Percentiles rank a stretch among this genome's conserved stretches.
phyloP scores from a whole-genome alignment of 2,113 vertebrate species.

The Hemiscyllium ocellatum region DNA sequence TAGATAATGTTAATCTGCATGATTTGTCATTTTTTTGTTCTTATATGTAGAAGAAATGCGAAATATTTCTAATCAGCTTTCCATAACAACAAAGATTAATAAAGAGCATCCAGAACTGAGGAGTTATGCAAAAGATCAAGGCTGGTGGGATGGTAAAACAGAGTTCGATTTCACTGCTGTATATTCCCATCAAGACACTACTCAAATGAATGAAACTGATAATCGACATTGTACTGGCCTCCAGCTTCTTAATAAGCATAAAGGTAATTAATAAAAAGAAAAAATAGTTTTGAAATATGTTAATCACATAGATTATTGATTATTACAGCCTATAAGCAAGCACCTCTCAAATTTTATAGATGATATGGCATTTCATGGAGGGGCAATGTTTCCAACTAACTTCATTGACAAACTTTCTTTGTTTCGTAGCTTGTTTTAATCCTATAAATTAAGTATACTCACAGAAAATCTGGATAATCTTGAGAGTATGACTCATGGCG shows the following conservation, averaged over 20 bases:
- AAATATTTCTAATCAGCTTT: constrained; percentile 91
- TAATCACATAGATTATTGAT: background rate
- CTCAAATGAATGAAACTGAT: constrained; percentile 69
- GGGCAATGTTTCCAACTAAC: background rate
- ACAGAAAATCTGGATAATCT: no score
- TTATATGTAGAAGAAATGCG: constrained; percentile 65
- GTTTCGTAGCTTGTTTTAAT: background rate
- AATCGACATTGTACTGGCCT: constrained; percentile 78
- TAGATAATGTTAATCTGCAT: background rate
- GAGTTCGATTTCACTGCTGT: constrained; percentile 77
- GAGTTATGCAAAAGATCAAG: constrained; percentile 66
- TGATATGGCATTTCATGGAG: background rate
- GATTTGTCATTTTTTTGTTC: constrained; percentile 38
- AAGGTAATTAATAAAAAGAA: constrained; percentile 55
- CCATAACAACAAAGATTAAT: constrained; percentile 83
- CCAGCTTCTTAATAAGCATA: constrained; percentile 71
- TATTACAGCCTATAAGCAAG: background rate
- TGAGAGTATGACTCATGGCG: no score
- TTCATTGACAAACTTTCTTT: background rate
- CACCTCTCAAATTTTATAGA: background rate
- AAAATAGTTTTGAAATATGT: background rate
- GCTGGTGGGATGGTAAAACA: constrained; percentile 84
- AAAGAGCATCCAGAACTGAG: constrained; percentile 73
- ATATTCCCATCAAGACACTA: constrained; percentile 71
- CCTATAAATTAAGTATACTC: no score